These are phyloP conservation scores for Penaeus indicus DNA, from an alignment of 1,140 invertebrate genomes.

Conservation along the genomic window DNA sequence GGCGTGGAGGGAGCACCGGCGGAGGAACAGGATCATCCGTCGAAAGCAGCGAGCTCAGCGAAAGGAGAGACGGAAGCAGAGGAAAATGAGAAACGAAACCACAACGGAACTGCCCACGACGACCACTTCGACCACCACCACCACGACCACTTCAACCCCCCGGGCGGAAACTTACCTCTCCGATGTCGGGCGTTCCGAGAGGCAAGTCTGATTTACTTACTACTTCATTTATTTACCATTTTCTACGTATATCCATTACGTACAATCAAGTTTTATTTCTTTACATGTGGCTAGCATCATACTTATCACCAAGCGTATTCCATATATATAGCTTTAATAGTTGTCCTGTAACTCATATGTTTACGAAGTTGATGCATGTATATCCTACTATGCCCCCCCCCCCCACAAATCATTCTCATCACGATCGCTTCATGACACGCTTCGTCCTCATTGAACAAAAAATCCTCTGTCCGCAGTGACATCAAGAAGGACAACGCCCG, in stretches of 20 bases:
- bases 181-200: neutral
- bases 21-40: slow-evolving; percentile 49
- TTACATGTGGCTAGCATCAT: too few relatives aligned
- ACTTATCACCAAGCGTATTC: too few relatives aligned
- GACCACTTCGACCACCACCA: slow-evolving; percentile 20
- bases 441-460: neutral
- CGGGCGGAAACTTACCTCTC: neutral
- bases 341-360: too few relatives aligned
- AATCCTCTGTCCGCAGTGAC: neutral
- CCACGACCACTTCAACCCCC: slow-evolving; percentile 3
- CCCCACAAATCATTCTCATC: neutral
- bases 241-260: too few relatives aligned
- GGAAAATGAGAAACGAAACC: neutral
- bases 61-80: neutral
- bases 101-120: slow-evolving; percentile 39
- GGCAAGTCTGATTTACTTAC: too few relatives aligned
- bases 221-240: too few relatives aligned
- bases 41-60: slow-evolving; percentile 31
- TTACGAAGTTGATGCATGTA: too few relatives aligned
- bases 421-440: neutral
- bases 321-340: too few relatives aligned
- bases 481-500: slow-evolving; percentile 34
- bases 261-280: too few relatives aligned
- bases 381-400: too few relatives aligned
- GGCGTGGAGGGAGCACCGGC: slow-evolving; percentile 61